These are phyloP conservation scores for Semotilus atromaculatus DNA, from an alignment of 2,797 vertebrate genomes.

Conservation along the genomic window DNA sequence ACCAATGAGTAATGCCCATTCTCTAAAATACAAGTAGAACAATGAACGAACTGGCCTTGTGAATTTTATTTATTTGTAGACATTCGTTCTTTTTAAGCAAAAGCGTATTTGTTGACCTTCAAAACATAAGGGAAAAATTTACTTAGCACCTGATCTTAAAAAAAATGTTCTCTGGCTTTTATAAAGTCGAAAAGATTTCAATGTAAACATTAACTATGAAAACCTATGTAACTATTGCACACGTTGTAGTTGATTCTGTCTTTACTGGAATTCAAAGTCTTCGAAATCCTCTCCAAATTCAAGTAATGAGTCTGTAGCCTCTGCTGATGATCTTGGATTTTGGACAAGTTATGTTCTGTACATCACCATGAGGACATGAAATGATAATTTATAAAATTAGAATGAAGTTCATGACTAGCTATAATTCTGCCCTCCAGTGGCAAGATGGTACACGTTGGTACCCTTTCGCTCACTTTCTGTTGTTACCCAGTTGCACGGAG, in stretches of 20 bases:
- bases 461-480: conserved; percentile 73
- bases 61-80: not conserved
- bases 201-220: conserved; percentile 44
- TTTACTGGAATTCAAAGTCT: conserved; percentile 20
- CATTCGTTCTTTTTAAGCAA: not conserved
- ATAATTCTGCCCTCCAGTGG: conserved; percentile 53
- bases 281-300: conserved; percentile 42
- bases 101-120: not conserved
- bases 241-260: conserved; percentile 32
- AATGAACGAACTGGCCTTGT: conserved; percentile 25
- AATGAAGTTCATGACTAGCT: conserved; percentile 30
- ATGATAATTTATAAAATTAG: conserved; percentile 23
- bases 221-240: conserved; percentile 44
- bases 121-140: not conserved
- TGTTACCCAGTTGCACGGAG: conserved; percentile 93
- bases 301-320: conserved; percentile 39
- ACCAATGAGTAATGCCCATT: conserved; percentile 38
- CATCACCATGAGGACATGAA: conserved; percentile 38
- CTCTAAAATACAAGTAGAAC: conserved; percentile 29
- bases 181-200: conserved; percentile 20
- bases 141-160: conserved; percentile 1
- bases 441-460: conserved; percentile 7
- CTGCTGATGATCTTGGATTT: conserved; percentile 9
- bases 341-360: conserved; percentile 11
- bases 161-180: not conserved